Evolutionary conservation across 2,888 invertebrate genomes (phyloP), one percentile per base, ranked within the genome.

Genomic region (Nephrocerus scutellatus): DNA sequence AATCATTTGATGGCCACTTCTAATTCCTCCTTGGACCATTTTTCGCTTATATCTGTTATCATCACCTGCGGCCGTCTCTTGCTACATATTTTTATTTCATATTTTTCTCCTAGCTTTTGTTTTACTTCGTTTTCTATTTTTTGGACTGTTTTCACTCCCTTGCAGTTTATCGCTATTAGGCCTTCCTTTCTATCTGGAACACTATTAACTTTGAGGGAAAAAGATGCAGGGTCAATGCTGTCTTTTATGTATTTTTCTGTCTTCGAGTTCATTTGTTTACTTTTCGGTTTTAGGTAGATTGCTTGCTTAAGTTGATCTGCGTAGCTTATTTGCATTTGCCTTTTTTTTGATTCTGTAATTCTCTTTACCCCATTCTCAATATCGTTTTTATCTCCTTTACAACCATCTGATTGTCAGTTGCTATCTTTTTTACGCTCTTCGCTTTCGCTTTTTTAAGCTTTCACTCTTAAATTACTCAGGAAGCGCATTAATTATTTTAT

Each of bases 11-110:
- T 25, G 20, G 25, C 24, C 13, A 19, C 25, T 34, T 34, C 25
- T 13, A 34, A 14, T 6, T 34, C 34, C 21, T 34, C 25, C n/a
- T 10, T 25, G n/a, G 7, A 19, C 18, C 24, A 34, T 19, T 18
- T 34, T 18, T 34, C 34, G 19, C n/a, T 34, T 20, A 34, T 34
- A 23, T 25, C 34, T 3, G 25, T 18, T 10, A 34, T 34, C 34
- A 34, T 26, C 15, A 22, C 7, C 28, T 35, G 22, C n/a, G 35
- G 26, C 2, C n/a, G 26, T 35, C 9, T 35, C 9, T 20, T 26
- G n/a, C n/a, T n/a, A n/a, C n/a, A n/a, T n/a, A n/a, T n/a, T n/a
- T n/a, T n/a, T n/a, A n/a, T n/a, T n/a, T n/a, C n/a, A n/a, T n/a
- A 21, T 9, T 31, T 31, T 6, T 21, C 22, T 9, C 22, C 31